phyloP scores from a whole-genome alignment of 2,797 vertebrate genomes.

The Amphiprion clarkii region DNA sequence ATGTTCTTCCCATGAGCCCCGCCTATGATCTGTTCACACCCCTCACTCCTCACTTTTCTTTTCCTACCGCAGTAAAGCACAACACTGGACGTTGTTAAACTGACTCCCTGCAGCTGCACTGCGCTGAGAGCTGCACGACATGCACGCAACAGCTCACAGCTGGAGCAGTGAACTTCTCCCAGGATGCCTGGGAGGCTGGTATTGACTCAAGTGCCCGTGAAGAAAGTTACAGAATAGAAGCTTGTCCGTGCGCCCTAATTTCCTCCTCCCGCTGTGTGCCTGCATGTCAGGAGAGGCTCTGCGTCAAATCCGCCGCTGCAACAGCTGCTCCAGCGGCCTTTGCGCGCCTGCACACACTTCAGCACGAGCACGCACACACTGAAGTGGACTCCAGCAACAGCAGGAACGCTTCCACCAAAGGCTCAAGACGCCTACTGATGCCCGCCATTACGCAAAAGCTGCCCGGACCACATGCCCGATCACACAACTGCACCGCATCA shows the following conservation, averaged over 20 bases:
- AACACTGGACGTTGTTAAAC: slow-evolving; percentile 33
- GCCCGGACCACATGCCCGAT: slow-evolving; percentile 32
- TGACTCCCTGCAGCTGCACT: slow-evolving; percentile 49
- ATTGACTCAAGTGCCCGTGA: slow-evolving; percentile 33
- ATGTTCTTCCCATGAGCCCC: slow-evolving; percentile 18
- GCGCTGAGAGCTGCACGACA: background rate
- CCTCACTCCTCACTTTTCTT: slow-evolving; percentile 22
- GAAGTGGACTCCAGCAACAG: slow-evolving; percentile 29
- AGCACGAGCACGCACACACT: slow-evolving; percentile 17
- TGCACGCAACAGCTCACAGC: slow-evolving; percentile 28
- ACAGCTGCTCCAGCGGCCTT: slow-evolving; percentile 68
- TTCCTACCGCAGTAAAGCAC: slow-evolving; percentile 36
- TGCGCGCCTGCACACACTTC: slow-evolving; percentile 14
- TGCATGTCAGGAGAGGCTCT: slow-evolving; percentile 36
- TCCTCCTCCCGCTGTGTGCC: slow-evolving; percentile 30
- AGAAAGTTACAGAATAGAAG: slow-evolving; percentile 23
- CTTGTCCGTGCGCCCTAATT: slow-evolving; percentile 36
- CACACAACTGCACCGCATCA: slow-evolving; percentile 4
- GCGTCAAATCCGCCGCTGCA: slow-evolving; percentile 68
- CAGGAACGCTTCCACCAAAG: slow-evolving; percentile 36
- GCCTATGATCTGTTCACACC: slow-evolving; percentile 34
- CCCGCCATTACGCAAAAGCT: slow-evolving; percentile 65
- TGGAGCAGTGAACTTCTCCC: slow-evolving; percentile 14
- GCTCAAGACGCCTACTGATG: slow-evolving; percentile 53
- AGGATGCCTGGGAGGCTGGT: slow-evolving; percentile 17